These are phyloP conservation scores for Champsocephalus gunnari DNA, from an alignment of 2,797 vertebrate species.

Conservation along the genomic window DNA sequence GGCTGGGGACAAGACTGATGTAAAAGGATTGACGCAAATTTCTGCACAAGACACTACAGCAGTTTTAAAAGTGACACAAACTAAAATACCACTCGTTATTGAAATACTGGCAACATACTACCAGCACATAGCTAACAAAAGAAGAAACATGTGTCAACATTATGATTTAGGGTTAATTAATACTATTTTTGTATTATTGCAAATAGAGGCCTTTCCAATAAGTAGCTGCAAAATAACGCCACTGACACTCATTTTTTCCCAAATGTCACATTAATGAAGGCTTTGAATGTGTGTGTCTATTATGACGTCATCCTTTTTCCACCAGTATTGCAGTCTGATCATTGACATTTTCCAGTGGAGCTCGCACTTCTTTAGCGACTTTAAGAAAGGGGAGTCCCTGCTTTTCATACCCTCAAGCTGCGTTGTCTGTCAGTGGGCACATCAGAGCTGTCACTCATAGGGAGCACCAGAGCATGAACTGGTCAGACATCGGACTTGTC, in stretches of 20 bases:
- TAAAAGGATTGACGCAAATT: constrained; percentile 28
- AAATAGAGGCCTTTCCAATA: neutral
- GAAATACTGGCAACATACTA: neutral
- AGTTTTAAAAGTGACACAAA: constrained; percentile 2
- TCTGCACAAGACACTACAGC: neutral
- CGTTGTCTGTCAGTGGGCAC: constrained; percentile 64
- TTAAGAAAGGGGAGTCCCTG: constrained; percentile 47
- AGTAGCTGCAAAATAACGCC: neutral
- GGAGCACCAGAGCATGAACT: constrained; percentile 58
- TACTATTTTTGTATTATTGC: too few species aligned
- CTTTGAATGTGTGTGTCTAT: constrained; percentile 8
- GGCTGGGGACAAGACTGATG: constrained; percentile 25
- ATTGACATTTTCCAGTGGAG: constrained; percentile 24
- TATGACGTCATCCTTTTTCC: constrained; percentile 8
- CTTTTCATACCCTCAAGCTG: constrained; percentile 49
- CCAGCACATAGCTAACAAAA: neutral
- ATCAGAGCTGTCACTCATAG: constrained; percentile 66
- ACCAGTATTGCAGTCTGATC: constrained; percentile 41
- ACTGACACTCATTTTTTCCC: neutral
- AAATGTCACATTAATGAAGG: constrained; percentile 10
- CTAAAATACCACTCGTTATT: neutral
- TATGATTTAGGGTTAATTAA: neutral
- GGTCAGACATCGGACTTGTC: constrained; percentile 55
- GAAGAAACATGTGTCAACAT: neutral
- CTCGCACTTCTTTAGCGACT: constrained; percentile 35